Evolutionary conservation across 2,113 vertebrate species (phyloP).

Genomic region (Struthidea cinerea): DNA sequence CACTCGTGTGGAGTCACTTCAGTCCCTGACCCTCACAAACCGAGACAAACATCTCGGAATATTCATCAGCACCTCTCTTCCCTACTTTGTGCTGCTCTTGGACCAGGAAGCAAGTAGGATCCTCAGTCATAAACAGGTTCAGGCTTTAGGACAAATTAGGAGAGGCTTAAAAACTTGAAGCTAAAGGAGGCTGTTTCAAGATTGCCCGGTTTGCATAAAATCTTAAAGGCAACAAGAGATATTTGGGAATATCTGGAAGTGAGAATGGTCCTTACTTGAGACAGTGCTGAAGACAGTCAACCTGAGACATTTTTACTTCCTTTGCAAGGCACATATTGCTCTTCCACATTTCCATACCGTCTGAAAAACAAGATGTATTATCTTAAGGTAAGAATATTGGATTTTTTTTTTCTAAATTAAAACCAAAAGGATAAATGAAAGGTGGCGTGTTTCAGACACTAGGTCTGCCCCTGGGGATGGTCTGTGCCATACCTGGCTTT

Average conservation of each 20-base stretch:
- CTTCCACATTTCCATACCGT: background rate
- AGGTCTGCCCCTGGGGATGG: background rate
- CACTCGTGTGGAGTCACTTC: too few relatives aligned
- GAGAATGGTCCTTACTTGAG: background rate
- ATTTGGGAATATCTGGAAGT: background rate
- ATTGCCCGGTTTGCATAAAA: background rate
- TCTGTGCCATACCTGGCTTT: background rate
- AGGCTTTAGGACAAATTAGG: background rate
- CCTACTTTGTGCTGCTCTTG: background rate
- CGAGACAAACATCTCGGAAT: background rate
- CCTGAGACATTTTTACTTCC: background rate
- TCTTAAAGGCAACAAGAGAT: background rate
- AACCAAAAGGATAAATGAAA: background rate
- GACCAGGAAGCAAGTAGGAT: background rate
- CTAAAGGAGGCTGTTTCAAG: background rate
- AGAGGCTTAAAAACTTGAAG: background rate
- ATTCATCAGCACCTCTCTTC: background rate
- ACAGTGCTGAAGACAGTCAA: background rate
- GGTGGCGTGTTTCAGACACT: background rate
- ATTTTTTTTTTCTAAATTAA: background rate
- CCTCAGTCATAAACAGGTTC: background rate
- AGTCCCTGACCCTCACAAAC: background rate
- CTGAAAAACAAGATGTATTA: background rate
- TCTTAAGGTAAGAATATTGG: background rate
- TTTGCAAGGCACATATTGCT: background rate